Evolutionary conservation across 64 coral and sea anemone species (phyloP), one percentile per base, ranked within the genome.

Genomic region (Actinia tenebrosa): DNA sequence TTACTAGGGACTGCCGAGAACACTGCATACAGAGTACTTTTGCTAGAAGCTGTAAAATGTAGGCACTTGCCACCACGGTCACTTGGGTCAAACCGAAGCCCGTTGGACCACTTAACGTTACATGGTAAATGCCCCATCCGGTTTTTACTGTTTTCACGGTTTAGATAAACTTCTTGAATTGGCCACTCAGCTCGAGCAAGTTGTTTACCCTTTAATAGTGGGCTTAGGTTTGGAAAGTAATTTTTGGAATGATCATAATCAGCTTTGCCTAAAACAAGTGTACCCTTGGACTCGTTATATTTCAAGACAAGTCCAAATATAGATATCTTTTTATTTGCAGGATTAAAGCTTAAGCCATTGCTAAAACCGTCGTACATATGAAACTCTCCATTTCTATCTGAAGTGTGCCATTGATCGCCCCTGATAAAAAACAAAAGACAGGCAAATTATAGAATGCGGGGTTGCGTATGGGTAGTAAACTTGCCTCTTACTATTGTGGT

Each of bases 261-360:
- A 56, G 10, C 61, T 3, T 13, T 16, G 7, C 52, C n/a, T 9
- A 92, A 6, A 3, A 52, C 68, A 16, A 92, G 26, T 4, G 23
- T 44, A 46, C 90, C 86, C 20, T 60, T n/a, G 18, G 56, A n/a
- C 19, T 87, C 18, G 53, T 80, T 60, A 45, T 69, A 92, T 0
- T 79, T 66, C 10, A 92, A 58, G 7, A 92, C 80, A n/a, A 92
- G 78, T 20, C 90, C 90, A 77, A 87, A 46, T 55, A 92, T 82
- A 1, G 90, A 92, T 16, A 92, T 47, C 18, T 87, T 92, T 8
- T 17, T 79, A 7, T 87, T 87, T 7, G 9, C 64, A 42, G 20
- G 4, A 9, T 53, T 60, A 71, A 45, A 44, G 7, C 79, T 92
- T 4, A 20, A 26, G 7, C 90, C 86, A 50, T 92, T 92, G 22